Conservation (phyloP, 2,797 vertebrate genomes). For the Limnodromus scolopaceus region DNA sequence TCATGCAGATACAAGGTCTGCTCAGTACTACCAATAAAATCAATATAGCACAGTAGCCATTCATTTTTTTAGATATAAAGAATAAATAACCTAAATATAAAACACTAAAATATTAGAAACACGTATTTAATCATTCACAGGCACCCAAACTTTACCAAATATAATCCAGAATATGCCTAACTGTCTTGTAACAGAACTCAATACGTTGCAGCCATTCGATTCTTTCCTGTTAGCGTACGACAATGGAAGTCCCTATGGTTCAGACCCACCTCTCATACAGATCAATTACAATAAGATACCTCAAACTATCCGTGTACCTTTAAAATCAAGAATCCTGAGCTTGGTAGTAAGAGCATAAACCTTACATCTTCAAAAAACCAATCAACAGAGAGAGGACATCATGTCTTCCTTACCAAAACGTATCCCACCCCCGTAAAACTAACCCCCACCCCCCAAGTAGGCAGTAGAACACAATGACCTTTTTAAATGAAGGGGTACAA, state of each 20-base stretch:
- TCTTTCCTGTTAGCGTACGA: constrained; percentile 72
- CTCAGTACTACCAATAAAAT: constrained; percentile 88
- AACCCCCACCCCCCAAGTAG: constrained; percentile 68
- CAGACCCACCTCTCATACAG: constrained; percentile 80
- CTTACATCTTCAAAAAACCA: constrained; percentile 86
- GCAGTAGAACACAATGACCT: constrained; percentile 86
- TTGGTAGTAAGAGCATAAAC: constrained; percentile 86
- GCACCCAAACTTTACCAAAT: constrained; percentile 84
- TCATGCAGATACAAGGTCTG: constrained; percentile 89
- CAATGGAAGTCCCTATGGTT: constrained; percentile 74
- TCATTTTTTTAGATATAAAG: constrained; percentile 86
- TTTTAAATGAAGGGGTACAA: constrained; percentile 87
- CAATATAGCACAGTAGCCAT: constrained; percentile 86
- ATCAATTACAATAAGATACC: constrained; percentile 78
- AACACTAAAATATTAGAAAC: constrained; percentile 89
- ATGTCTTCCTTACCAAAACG: constrained; percentile 78
- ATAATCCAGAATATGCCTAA: constrained; percentile 81
- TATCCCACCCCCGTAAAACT: constrained; percentile 57
- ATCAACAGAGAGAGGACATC: constrained; percentile 76
- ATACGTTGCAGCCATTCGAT: constrained; percentile 69
- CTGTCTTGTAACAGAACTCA: constrained; percentile 77
- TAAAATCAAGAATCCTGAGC: constrained; percentile 87
- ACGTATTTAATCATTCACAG: constrained; percentile 84
- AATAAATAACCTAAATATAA: constrained; percentile 92
- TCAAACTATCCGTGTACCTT: constrained; percentile 83